These are phyloP conservation scores for Agrochola circellaris DNA, from an alignment of 2,888 invertebrate species.

Conservation along the genomic window DNA sequence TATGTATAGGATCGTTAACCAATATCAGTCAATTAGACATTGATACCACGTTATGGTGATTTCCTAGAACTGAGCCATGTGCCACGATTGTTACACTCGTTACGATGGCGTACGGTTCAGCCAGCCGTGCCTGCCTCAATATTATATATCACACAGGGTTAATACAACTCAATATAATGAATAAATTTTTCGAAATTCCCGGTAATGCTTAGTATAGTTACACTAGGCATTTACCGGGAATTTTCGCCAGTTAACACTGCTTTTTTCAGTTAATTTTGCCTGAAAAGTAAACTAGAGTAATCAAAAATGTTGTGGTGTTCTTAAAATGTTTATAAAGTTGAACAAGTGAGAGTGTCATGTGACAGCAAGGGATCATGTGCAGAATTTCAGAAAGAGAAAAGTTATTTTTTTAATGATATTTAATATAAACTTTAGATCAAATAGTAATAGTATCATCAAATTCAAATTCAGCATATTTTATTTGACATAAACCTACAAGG, in stretches of 20 bases:
- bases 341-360: no score
- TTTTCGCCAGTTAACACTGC: background rate
- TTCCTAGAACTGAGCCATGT: conserved; percentile 25
- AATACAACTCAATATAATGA: background rate
- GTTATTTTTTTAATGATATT: background rate
- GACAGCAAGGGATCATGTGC: background rate
- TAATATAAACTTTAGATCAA: background rate
- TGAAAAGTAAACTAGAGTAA: background rate
- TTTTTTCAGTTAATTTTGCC: background rate
- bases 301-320: no score
- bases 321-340: background rate
- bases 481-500: no score
- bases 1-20: background rate
- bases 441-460: background rate
- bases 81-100: background rate
- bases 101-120: background rate
- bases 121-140: background rate
- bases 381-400: background rate
- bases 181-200: background rate
- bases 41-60: background rate
- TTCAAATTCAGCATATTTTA: no score
- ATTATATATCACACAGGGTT: background rate
- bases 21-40: conserved; percentile 32
- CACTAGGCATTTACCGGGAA: background rate
- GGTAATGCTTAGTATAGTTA: background rate